A percentile compares a stretch with the other conserved stretches of the same genome.
These are phyloP conservation scores for Tinamus guttatus DNA, from an alignment of 2,113 vertebrate genomes.

Conservation along the genomic window DNA sequence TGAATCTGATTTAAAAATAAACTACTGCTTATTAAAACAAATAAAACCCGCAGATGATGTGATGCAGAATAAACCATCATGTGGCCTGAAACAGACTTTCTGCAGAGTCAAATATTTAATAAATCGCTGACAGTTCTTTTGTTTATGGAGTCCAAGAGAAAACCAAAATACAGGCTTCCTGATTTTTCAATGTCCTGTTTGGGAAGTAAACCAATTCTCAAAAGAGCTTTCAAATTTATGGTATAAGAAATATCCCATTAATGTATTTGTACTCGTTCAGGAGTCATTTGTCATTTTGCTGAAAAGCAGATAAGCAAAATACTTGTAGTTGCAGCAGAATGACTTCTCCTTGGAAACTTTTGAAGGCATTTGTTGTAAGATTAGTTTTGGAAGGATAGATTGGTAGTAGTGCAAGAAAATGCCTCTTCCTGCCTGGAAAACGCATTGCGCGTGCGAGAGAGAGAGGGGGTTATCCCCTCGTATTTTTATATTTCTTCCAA, in stretches of 20 bases:
- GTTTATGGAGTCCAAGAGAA: too few species aligned
- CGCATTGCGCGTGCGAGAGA: too few species aligned
- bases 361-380: neutral
- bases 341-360: neutral
- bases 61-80: too few species aligned
- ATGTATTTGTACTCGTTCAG: neutral
- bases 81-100: neutral
- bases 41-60: too few species aligned
- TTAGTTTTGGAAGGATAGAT: neutral
- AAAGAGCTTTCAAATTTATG: neutral
- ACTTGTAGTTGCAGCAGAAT: neutral
- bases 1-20: neutral
- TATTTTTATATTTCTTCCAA: neutral
- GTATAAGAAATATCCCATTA: neutral
- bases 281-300: neutral
- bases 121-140: neutral
- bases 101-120: too few species aligned
- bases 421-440: neutral
- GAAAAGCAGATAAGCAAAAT: neutral
- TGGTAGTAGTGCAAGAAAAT: neutral
- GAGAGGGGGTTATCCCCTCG: rapidly evolving
- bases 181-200: neutral
- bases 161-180: too few species aligned
- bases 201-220: neutral
- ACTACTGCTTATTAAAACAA: neutral